A percentile compares a stretch with the other conserved stretches of the same genome.
phyloP scores from a whole-genome alignment of 2,888 invertebrate genomes.

The Malthinus flaveolus region DNA sequence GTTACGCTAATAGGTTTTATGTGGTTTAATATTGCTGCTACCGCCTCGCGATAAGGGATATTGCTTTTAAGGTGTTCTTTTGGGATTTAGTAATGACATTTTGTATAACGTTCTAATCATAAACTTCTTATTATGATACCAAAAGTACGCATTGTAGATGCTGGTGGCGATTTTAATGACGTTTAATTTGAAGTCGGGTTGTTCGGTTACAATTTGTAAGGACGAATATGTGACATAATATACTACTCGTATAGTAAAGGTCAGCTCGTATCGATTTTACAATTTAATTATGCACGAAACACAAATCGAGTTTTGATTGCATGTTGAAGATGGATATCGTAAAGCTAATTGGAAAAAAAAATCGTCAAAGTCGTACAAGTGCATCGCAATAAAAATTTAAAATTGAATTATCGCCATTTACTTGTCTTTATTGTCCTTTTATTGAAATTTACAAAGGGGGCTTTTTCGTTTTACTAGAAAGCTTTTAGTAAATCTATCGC shows the following conservation, averaged over 20 bases:
- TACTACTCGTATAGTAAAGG: not conserved
- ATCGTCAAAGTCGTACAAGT: not conserved
- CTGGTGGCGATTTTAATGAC: too few species aligned
- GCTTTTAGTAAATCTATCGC: slow-evolving; percentile 19
- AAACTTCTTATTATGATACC: not conserved
- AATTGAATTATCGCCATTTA: slow-evolving; percentile 19
- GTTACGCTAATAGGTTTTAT: slow-evolving; percentile 13
- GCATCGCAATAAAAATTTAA: slow-evolving; percentile 5
- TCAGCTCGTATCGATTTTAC: not conserved
- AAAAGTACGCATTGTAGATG: too few species aligned
- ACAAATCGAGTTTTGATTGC: not conserved
- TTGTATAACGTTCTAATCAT: not conserved
- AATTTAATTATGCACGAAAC: not conserved
- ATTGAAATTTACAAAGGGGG: slow-evolving; percentile 17
- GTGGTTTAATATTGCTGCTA: slow-evolving; percentile 11
- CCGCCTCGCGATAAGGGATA: slow-evolving; percentile 10
- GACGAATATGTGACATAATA: too few species aligned
- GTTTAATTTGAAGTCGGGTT: not conserved
- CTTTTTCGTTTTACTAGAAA: slow-evolving; percentile 16
- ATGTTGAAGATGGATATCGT: not conserved
- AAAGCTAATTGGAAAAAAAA: not conserved
- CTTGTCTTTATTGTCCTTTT: slow-evolving; percentile 12
- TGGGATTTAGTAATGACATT: slow-evolving; percentile 10
- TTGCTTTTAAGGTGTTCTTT: slow-evolving; percentile 10
- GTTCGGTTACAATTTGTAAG: not conserved